These are phyloP conservation scores for Parauchenoglanis ngamensis DNA, from an alignment of 2,797 vertebrate genomes.

Conservation along the genomic window DNA sequence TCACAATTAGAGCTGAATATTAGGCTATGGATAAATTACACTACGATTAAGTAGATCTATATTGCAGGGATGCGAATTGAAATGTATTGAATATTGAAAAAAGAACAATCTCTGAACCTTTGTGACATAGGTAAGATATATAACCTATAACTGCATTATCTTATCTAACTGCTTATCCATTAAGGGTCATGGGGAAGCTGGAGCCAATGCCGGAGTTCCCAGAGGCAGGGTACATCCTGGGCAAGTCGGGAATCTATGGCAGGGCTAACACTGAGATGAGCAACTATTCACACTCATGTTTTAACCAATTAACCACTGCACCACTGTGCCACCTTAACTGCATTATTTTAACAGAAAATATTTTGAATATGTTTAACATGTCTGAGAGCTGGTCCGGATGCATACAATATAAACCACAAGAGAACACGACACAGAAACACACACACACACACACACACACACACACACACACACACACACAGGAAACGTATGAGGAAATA, in stretches of 20 bases:
- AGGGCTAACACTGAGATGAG: no score
- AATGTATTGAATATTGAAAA: background rate
- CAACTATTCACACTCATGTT: no score
- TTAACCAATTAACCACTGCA: no score
- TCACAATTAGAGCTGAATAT: background rate
- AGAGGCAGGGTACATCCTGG: no score
- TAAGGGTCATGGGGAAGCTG: no score
- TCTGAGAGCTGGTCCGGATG: background rate
- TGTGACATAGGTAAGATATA: background rate
- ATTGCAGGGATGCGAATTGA: background rate
- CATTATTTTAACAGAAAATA: no score
- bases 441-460: no score
- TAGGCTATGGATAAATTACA: background rate
- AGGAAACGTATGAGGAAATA: background rate
- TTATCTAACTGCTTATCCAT: background rate
- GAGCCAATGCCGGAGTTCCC: no score
- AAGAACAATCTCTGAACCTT: background rate
- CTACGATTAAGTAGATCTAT: background rate
- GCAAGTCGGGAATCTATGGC: no score
- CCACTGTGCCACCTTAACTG: no score
- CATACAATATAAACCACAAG: background rate
- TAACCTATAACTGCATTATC: background rate
- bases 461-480: background rate
- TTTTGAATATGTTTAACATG: no score
- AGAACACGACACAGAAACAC: no score